Base-by-base conservation (phyloP, 2,888 invertebrate species). In the Athalia cordata region DNA sequence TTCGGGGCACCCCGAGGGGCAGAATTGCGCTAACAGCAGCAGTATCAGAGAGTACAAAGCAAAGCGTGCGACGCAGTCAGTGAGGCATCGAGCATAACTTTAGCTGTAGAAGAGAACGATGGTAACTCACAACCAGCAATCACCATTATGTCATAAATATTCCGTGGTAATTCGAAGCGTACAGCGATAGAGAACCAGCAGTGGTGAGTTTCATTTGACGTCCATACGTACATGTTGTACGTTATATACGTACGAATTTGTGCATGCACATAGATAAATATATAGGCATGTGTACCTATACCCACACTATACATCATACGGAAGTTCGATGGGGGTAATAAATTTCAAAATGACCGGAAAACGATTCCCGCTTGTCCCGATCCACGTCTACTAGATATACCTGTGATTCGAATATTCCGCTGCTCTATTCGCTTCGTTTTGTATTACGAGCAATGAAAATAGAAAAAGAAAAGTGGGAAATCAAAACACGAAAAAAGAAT, bases 101-200 rank as follows among this genome's bases (percentile, higher is more conserved):
- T 29, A 2, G 29, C 29, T 29, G 29, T 29, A 29, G 15, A 43
- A 68, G 61, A 49, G 49, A 13, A 5, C n/a, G 13, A 13, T 15
- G 50, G 67, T 67, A 59, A 59, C 70, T 77, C 77, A 70, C 77
- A 68, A 77, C 66, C 61, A 61, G 77, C 77, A 70, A 77, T 77
- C 49, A 15, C 61, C 77, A 77, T 70, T 70, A 70, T 77, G 47
- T 70, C 77, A 77, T 77, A 77, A 77, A 77, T 77, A 77, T 70
- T 68, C 70, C 43, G 11, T 43, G 59, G 68, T 68, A 77, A 77
- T 77, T 68, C 77, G 49, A 47, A 57, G 7, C 8, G 70, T 47
- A 15, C 57, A 29, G 29, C 29, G 29, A 29, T 29, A 29, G 29
- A 29, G 29, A 29, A 29, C 1, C 29, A 29, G 43, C 67, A n/a